Conservation (phyloP, 2,888 invertebrate genomes). For the Pyrochroa serraticornis region DNA sequence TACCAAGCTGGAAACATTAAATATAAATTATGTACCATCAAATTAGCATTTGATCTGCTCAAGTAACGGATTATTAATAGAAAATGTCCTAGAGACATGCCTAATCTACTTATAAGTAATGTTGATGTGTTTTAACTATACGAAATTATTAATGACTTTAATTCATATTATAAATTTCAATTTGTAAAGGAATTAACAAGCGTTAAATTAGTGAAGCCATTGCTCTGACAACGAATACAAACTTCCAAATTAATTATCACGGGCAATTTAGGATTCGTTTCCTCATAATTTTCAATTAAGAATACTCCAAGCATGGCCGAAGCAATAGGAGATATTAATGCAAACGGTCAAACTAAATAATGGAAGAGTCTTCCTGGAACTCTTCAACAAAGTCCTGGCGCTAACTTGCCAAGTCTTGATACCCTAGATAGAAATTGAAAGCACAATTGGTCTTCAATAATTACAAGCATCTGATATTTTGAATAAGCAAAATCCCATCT, state of each 20-base stretch:
- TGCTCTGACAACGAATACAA: constrained; percentile 18
- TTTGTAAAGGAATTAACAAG: constrained; percentile 20
- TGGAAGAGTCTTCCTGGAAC: too few species aligned
- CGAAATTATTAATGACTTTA: constrained; percentile 6
- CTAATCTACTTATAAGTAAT: constrained; percentile 1
- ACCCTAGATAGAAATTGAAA: too few species aligned
- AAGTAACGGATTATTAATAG: constrained; percentile 5
- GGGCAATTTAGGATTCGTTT: not conserved
- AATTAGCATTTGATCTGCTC: constrained; percentile 1
- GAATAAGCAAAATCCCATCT: too few species aligned
- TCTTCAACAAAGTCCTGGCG: not conserved
- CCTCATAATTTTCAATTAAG: too few species aligned
- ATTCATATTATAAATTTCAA: constrained; percentile 25
- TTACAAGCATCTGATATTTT: too few species aligned
- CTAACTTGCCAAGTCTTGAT: too few species aligned
- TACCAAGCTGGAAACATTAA: not conserved
- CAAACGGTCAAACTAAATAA: too few species aligned
- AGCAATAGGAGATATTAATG: too few species aligned
- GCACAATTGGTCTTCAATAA: too few species aligned
- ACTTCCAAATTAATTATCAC: constrained; percentile 20
- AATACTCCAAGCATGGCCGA: too few species aligned
- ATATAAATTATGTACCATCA: not conserved
- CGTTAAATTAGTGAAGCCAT: constrained; percentile 25
- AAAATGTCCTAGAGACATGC: not conserved
- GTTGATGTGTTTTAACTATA: constrained; percentile 4